Evolutionary conservation across 2,888 invertebrate genomes (phyloP).

Genomic region (Ophion ventricosus): DNA sequence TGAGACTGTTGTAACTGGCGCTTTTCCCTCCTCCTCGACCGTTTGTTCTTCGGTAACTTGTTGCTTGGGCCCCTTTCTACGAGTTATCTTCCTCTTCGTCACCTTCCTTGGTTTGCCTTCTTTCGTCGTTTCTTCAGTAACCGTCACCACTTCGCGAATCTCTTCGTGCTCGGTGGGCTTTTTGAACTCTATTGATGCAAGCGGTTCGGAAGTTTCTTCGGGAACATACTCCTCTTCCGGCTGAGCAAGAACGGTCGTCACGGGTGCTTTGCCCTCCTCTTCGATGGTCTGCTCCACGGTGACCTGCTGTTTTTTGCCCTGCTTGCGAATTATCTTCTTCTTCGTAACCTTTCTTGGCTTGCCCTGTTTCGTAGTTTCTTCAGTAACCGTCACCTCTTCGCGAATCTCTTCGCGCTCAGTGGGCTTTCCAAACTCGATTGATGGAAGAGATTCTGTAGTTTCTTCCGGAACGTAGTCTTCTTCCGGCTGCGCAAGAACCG

Average conservation of each 20-base stretch:
- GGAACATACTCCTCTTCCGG: constrained; percentile 11
- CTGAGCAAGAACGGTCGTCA: constrained; percentile 70
- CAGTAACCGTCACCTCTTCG: constrained; percentile 72
- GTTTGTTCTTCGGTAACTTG: constrained; percentile 84
- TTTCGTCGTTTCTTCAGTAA: constrained; percentile 66
- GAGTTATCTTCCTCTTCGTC: constrained; percentile 72
- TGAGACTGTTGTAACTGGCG: constrained; percentile 80
- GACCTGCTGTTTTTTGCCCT: constrained; percentile 77
- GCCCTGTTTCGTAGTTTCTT: constrained; percentile 80
- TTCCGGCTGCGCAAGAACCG: neutral
- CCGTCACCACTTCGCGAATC: constrained; percentile 60
- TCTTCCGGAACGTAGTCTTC: neutral
- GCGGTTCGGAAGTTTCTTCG: constrained; percentile 45
- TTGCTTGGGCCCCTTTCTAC: constrained; percentile 80
- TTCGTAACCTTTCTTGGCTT: constrained; percentile 72
- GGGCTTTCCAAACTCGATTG: constrained; percentile 41
- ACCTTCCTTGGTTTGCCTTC: constrained; percentile 64
- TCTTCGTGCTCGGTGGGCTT: constrained; percentile 64
- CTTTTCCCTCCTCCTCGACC: constrained; percentile 82
- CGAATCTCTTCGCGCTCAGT: constrained; percentile 71
- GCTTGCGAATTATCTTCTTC: constrained; percentile 77
- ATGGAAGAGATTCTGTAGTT: no score
- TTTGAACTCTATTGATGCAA: constrained; percentile 45
- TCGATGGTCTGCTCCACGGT: constrained; percentile 83
- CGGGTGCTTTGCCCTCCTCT: constrained; percentile 83